Percentiles rank a stretch among this genome's conserved stretches.
Evolutionary conservation across 2,888 invertebrate species (phyloP).

Genomic region (Polymixis lichenea): DNA sequence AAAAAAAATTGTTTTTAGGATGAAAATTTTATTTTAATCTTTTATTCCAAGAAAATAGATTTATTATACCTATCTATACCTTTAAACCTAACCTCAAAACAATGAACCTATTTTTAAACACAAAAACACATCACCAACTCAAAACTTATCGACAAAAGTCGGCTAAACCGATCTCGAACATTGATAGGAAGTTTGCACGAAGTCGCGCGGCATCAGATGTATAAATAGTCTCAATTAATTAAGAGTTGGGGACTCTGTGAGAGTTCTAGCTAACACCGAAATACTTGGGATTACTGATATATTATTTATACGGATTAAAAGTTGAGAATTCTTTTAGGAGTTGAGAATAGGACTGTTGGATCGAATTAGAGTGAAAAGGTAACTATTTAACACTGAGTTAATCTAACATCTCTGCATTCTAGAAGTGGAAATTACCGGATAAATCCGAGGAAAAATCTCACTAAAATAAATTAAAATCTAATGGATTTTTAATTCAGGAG

Average conservation of each 20-base stretch:
- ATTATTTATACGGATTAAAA: slow-evolving; percentile 34
- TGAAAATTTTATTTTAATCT: too few relatives aligned
- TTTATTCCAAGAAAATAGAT: too few relatives aligned
- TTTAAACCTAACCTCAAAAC: too few relatives aligned
- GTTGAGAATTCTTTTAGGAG: neutral
- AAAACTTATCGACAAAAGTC: slow-evolving; percentile 3
- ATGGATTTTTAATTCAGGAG: neutral
- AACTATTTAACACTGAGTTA: neutral
- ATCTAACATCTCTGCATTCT: neutral
- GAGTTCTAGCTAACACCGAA: slow-evolving; percentile 27
- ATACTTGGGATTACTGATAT: slow-evolving; percentile 34
- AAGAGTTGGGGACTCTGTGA: slow-evolving; percentile 40
- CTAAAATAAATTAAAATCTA: neutral
- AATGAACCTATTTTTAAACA: neutral
- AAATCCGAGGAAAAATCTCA: neutral
- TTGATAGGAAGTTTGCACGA: slow-evolving; percentile 39
- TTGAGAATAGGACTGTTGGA: neutral
- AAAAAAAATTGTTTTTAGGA: too few relatives aligned
- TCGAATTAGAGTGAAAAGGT: neutral
- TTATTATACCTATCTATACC: too few relatives aligned
- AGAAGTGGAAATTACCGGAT: neutral
- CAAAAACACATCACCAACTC: neutral
- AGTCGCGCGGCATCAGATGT: slow-evolving; percentile 29
- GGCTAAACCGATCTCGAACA: slow-evolving; percentile 4
- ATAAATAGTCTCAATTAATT: slow-evolving; percentile 62